Percentiles rank a stretch among this genome's conserved stretches.
Conservation (phyloP, 2,797 vertebrate genomes). For the Momotus momota region DNA sequence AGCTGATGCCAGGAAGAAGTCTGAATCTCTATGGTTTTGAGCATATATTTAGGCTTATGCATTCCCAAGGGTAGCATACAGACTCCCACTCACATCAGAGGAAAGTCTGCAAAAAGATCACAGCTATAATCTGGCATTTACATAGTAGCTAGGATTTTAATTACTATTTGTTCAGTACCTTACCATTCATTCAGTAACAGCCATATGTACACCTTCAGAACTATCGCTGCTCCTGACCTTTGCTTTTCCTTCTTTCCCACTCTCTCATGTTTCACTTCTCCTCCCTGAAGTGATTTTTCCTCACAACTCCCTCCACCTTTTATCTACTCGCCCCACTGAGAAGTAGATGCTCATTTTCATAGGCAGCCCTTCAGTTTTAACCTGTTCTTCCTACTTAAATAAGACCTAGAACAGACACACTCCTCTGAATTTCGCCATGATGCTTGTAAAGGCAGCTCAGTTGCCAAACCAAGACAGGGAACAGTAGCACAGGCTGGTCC, state of each 20-base stretch:
- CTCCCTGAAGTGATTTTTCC: background rate
- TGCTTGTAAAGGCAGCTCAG: background rate
- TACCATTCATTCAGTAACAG: slow-evolving; percentile 47
- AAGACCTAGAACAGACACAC: background rate
- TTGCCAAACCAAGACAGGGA: background rate
- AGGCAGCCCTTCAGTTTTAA: background rate
- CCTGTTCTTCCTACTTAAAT: background rate
- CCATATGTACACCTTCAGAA: background rate
- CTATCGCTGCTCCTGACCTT: slow-evolving; percentile 13
- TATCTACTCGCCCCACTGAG: background rate
- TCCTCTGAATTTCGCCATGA: background rate
- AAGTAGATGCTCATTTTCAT: background rate
- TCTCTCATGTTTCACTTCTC: background rate
- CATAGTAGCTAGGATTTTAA: slow-evolving; percentile 61
- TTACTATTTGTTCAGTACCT: slow-evolving; percentile 67
- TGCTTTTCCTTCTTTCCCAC: background rate
- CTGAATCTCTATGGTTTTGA: background rate
- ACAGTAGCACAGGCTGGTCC: background rate
- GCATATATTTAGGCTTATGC: slow-evolving; percentile 17
- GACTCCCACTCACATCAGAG: slow-evolving; percentile 54
- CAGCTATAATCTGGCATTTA: slow-evolving; percentile 70
- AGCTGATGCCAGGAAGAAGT: background rate
- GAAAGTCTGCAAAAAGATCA: slow-evolving; percentile 62
- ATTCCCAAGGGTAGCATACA: background rate
- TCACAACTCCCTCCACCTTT: background rate